These are phyloP conservation scores for Lepidocolaptes lacrymiger DNA, from an alignment of 2,797 vertebrate genomes.

Conservation along the genomic window DNA sequence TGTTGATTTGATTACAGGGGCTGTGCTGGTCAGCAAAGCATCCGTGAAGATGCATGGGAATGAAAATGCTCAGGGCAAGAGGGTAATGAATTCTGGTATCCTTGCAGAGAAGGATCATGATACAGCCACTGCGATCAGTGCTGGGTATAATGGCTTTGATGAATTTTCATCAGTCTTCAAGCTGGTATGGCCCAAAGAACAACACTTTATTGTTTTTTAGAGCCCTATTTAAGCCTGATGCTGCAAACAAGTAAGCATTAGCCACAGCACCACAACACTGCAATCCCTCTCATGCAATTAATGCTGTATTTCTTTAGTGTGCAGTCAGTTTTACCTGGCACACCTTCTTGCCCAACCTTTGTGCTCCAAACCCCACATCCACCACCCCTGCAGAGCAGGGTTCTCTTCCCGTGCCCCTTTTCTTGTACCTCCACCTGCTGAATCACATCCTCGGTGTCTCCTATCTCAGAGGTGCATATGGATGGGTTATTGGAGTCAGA, in stretches of 20 bases:
- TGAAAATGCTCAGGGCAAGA: background rate
- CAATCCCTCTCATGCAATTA: background rate
- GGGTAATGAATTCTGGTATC: background rate
- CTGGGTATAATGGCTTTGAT: background rate
- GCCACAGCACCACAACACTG: background rate
- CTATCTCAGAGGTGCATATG: slow-evolving; percentile 88
- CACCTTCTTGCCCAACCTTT: fast-evolving
- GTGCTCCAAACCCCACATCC: background rate
- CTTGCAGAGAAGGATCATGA: background rate
- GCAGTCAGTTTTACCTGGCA: fast-evolving
- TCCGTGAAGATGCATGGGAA: background rate
- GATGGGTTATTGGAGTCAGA: slow-evolving; percentile 94
- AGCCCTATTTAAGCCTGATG: background rate
- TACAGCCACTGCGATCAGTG: background rate
- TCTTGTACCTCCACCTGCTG: slow-evolving; percentile 87
- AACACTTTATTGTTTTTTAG: background rate
- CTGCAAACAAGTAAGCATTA: background rate
- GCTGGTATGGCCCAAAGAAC: background rate
- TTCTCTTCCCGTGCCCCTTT: background rate
- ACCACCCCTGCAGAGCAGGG: fast-evolving
- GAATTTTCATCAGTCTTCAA: background rate
- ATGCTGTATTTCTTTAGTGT: fast-evolving
- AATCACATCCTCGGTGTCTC: slow-evolving; percentile 89
- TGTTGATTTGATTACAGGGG: background rate
- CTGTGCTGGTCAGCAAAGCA: background rate